Percentiles rank a stretch among this genome's conserved stretches.
These are phyloP conservation scores for Micromys minutus DNA, from an alignment of 2,113 vertebrate genomes.

Conservation along the genomic window DNA sequence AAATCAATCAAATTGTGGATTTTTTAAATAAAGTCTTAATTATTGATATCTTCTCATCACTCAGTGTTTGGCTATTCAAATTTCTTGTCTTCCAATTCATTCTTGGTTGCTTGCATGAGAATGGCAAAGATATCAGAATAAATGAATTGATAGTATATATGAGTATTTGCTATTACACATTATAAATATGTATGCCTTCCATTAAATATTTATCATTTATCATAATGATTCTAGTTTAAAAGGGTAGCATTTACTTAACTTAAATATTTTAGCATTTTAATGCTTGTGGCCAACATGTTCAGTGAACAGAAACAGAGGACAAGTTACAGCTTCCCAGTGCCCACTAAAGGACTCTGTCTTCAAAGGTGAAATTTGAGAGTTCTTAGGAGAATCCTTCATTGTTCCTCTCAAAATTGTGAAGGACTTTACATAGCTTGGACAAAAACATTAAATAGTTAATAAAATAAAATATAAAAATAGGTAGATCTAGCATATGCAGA, in stretches of 20 bases:
- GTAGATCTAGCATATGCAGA: not conserved
- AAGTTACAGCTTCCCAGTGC: not conserved
- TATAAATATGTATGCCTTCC: not conserved
- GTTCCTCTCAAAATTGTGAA: not conserved
- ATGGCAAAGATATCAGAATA: not conserved
- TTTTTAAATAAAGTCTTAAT: not conserved
- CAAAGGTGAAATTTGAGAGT: not conserved
- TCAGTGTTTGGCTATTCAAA: not conserved
- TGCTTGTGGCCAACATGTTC: not conserved
- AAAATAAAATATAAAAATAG: not conserved
- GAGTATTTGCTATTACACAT: not conserved
- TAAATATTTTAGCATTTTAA: not conserved
- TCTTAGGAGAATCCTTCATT: not conserved
- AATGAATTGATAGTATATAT: not conserved
- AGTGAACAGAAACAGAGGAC: not conserved
- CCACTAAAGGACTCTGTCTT: not conserved
- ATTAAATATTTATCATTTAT: not conserved
- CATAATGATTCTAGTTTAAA: not conserved
- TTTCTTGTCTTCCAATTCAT: not conserved
- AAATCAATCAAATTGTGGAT: not conserved
- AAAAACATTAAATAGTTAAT: not conserved
- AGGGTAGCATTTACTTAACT: not conserved
- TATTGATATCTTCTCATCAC: not conserved
- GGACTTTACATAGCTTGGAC: not conserved
- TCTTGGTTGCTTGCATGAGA: too few species aligned